Evolutionary conservation across 2,888 invertebrate genomes (phyloP).

Genomic region (Chesias legatella): DNA sequence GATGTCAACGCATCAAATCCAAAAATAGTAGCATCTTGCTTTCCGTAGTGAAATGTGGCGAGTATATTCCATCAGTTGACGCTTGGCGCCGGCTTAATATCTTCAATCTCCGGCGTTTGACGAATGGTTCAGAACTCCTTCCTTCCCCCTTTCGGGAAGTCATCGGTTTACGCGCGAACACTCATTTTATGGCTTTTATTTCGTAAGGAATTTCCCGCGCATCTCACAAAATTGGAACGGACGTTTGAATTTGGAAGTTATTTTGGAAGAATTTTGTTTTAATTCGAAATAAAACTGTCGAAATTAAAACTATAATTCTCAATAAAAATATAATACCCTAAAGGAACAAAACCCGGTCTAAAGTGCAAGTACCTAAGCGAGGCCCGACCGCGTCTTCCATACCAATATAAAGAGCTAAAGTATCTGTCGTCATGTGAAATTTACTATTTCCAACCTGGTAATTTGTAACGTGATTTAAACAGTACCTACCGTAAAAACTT

Average conservation of each 20-base stretch:
- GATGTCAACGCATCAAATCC: conserved; percentile 19
- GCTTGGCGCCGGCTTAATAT: conserved; percentile 43
- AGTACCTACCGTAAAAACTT: conserved; percentile 10
- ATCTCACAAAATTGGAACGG: conserved; percentile 11
- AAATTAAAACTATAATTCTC: conserved; percentile 8
- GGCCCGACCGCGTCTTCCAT: too few species aligned
- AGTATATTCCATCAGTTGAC: conserved; percentile 28
- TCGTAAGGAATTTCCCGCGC: conserved; percentile 23
- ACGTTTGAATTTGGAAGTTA: conserved; percentile 8
- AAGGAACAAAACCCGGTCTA: too few species aligned
- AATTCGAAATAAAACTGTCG: not conserved
- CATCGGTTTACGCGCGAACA: conserved; percentile 43
- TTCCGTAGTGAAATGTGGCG: conserved; percentile 21
- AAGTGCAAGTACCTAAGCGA: too few species aligned
- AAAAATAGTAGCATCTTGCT: conserved; percentile 21
- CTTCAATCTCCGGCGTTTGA: conserved; percentile 52
- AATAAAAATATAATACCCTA: too few species aligned
- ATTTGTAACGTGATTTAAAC: conserved; percentile 6
- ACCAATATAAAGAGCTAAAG: not conserved
- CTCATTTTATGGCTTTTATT: conserved; percentile 36
- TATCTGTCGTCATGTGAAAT: conserved; percentile 3
- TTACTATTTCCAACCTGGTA: conserved; percentile 8
- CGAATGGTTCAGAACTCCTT: conserved; percentile 37
- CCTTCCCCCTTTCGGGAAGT: conserved; percentile 36
- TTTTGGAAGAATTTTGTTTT: too few species aligned